These are phyloP conservation scores for Lophius americanus DNA, from an alignment of 2,797 vertebrate species.

Conservation along the genomic window DNA sequence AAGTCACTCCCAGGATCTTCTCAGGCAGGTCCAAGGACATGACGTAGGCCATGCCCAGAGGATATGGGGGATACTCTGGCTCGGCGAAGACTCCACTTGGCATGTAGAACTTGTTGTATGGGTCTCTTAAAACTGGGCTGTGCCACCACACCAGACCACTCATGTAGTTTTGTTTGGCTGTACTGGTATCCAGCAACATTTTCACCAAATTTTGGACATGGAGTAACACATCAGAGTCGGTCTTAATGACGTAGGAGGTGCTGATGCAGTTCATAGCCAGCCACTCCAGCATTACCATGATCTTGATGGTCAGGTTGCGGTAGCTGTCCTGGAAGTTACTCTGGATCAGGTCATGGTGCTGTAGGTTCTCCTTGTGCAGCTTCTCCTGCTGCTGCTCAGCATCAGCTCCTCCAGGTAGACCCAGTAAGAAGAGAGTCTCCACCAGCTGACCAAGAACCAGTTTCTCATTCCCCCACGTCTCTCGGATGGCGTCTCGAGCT, in stretches of 20 bases:
- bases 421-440: constrained; percentile 77
- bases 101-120: constrained; percentile 87
- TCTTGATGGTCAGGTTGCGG: constrained; percentile 82
- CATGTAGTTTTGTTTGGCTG: constrained; percentile 83
- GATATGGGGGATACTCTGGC: constrained; percentile 88
- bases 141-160: constrained; percentile 91
- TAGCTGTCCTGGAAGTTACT: constrained; percentile 81
- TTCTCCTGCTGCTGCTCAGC: constrained; percentile 46
- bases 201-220: constrained; percentile 50
- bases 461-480: constrained; percentile 82
- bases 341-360: constrained; percentile 76
- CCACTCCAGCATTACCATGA: constrained; percentile 82
- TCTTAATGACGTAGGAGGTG: constrained; percentile 57
- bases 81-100: constrained; percentile 84
- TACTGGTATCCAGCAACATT: constrained; percentile 42
- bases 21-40: constrained; percentile 89
- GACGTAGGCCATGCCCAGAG: constrained; percentile 89
- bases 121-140: constrained; percentile 87
- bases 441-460: constrained; percentile 62
- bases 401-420: constrained; percentile 21
- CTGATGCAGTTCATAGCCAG: constrained; percentile 59
- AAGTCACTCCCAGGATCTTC: constrained; percentile 86
- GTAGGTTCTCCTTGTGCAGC: constrained; percentile 59
- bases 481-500: constrained; percentile 61
- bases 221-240: constrained; percentile 63